Percentiles rank a stretch among this genome's conserved stretches.
Evolutionary conservation across 2,797 vertebrate genomes (phyloP).

Genomic region (Oryzias sinensis): DNA sequence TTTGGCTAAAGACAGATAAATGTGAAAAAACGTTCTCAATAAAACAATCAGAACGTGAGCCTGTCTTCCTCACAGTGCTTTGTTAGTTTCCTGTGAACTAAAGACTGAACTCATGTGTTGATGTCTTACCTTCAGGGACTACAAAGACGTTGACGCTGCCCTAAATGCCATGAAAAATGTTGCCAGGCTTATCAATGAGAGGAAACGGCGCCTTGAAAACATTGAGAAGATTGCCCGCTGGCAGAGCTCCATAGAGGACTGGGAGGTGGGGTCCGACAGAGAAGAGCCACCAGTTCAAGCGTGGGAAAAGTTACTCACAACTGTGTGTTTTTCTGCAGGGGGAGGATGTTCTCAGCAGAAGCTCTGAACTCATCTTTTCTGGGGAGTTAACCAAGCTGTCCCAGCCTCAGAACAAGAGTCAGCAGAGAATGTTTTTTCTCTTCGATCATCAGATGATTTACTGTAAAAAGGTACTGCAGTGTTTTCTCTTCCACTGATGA

Average conservation of each 20-base stretch:
- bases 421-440: conserved; percentile 95
- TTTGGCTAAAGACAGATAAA: too few relatives aligned
- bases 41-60: too few relatives aligned
- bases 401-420: conserved; percentile 90
- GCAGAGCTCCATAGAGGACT: conserved; percentile 95
- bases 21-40: too few relatives aligned
- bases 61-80: too few relatives aligned
- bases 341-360: conserved; percentile 90
- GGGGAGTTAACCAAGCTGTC: conserved; percentile 91
- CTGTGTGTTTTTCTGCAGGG: conserved; percentile 72
- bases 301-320: background rate
- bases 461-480: conserved; percentile 89
- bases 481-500: background rate
- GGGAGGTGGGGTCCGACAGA: conserved; percentile 83
- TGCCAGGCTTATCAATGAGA: conserved; percentile 91
- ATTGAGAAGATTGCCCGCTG: conserved; percentile 96
- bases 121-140: conserved; percentile 80
- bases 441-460: conserved; percentile 96
- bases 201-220: conserved; percentile 93
- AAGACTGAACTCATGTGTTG: background rate
- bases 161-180: conserved; percentile 96
- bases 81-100: background rate
- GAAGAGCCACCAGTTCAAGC: background rate
- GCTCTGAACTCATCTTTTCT: conserved; percentile 94
- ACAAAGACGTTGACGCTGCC: conserved; percentile 92